phyloP scores from a whole-genome alignment of 2,113 vertebrate genomes.

The Aptenodytes patagonicus region DNA sequence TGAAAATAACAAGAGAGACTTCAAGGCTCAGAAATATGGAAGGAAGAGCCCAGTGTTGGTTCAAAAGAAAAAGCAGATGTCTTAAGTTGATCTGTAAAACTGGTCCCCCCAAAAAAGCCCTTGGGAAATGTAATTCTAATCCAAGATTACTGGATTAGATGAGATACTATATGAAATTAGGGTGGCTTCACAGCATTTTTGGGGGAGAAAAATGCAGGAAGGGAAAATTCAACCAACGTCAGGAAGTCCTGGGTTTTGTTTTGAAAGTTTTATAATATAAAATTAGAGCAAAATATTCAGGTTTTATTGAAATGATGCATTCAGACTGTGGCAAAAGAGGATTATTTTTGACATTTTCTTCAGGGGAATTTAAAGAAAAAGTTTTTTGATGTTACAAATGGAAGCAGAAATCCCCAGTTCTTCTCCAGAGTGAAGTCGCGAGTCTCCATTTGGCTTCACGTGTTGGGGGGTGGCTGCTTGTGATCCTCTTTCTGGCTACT shows the following conservation, averaged over 20 bases:
- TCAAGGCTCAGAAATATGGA: neutral
- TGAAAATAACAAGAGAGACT: neutral
- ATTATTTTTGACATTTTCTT: neutral
- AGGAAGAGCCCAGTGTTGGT: neutral
- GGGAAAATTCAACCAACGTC: neutral
- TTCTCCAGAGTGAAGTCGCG: neutral
- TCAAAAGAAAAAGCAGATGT: neutral
- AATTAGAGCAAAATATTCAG: neutral
- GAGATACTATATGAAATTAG: neutral
- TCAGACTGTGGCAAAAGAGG: neutral
- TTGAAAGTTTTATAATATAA: neutral
- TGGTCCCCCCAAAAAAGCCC: neutral
- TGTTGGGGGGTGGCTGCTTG: neutral
- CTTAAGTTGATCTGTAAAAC: neutral
- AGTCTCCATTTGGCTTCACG: accelerated
- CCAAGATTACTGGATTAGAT: too few relatives aligned
- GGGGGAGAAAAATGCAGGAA: neutral
- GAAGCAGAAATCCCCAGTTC: neutral
- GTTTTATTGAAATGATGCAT: neutral
- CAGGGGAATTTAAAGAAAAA: neutral
- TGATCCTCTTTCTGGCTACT: neutral
- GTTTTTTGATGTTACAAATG: neutral
- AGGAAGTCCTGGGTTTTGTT: neutral
- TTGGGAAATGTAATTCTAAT: neutral
- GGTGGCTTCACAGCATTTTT: accelerated